Conservation (phyloP, 2,888 invertebrate species). For the Psococerastis gibbosa region DNA sequence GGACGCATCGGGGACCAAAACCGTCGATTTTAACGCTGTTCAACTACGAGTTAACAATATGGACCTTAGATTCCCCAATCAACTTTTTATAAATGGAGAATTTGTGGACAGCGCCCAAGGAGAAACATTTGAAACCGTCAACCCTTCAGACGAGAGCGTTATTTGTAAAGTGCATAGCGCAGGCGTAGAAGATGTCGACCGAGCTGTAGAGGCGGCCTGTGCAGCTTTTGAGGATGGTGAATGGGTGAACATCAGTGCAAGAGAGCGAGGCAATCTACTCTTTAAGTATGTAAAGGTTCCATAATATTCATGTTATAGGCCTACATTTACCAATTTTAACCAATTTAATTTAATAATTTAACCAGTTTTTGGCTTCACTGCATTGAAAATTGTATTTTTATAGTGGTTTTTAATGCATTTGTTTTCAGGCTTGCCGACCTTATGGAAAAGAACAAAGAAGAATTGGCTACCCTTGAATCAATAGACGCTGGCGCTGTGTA, state of each 20-base stretch:
- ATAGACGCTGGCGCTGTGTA: slow-evolving; percentile 94
- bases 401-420: too few species aligned
- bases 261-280: slow-evolving; percentile 71
- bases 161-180: slow-evolving; percentile 54
- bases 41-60: slow-evolving; percentile 65
- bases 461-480: slow-evolving; percentile 83
- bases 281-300: slow-evolving; percentile 49
- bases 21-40: slow-evolving; percentile 52
- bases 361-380: too few species aligned
- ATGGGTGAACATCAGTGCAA: slow-evolving; percentile 86
- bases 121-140: slow-evolving; percentile 39
- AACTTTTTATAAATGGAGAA: slow-evolving; percentile 78
- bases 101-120: slow-evolving; percentile 62
- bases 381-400: too few species aligned
- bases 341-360: too few species aligned
- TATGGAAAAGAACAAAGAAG: slow-evolving; percentile 88
- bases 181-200: slow-evolving; percentile 62
- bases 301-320: too few species aligned
- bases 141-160: slow-evolving; percentile 69
- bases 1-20: slow-evolving; percentile 32
- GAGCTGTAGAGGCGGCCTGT: slow-evolving; percentile 73
- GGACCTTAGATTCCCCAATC: slow-evolving; percentile 68
- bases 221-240: slow-evolving; percentile 72
- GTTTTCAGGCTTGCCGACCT: slow-evolving; percentile 66
- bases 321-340: too few species aligned